A percentile compares a stretch with the other conserved stretches of the same genome.
These are phyloP conservation scores for Oeneis ivallda DNA, from an alignment of 2,888 invertebrate genomes.

Conservation along the genomic window DNA sequence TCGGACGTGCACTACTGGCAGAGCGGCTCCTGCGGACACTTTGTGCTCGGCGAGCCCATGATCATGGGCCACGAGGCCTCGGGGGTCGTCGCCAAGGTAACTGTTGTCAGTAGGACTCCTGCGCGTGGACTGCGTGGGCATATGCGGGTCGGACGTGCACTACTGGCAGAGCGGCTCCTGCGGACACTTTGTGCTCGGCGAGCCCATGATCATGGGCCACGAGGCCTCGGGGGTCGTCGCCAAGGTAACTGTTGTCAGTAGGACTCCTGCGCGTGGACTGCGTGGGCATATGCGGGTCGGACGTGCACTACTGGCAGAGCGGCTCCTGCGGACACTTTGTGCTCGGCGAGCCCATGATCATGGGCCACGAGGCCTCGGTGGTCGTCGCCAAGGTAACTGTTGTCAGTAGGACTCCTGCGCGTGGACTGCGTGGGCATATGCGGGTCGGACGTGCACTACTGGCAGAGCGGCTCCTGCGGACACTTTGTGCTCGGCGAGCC, in stretches of 20 bases:
- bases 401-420: no score
- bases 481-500: slow-evolving; percentile 92
- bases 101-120: no score
- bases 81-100: slow-evolving; percentile 88
- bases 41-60: slow-evolving; percentile 93
- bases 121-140: slow-evolving; percentile 96
- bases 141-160: slow-evolving; percentile 98
- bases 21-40: slow-evolving; percentile 92
- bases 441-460: slow-evolving; percentile 97
- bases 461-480: slow-evolving; percentile 91
- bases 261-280: slow-evolving; percentile 93
- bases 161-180: slow-evolving; percentile 93
- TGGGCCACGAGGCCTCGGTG: slow-evolving; percentile 96
- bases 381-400: slow-evolving; percentile 85
- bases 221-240: slow-evolving; percentile 92
- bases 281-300: slow-evolving; percentile 98
- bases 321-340: slow-evolving; percentile 94
- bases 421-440: slow-evolving; percentile 98
- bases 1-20: slow-evolving; percentile 97
- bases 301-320: slow-evolving; percentile 94
- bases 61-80: slow-evolving; percentile 97
- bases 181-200: slow-evolving; percentile 91
- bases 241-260: slow-evolving; percentile 82
- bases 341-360: slow-evolving; percentile 93
- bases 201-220: slow-evolving; percentile 97